These are phyloP conservation scores for pig (Sus scrofa) DNA, from an alignment of 2,113 vertebrate species.

Conservation along the genomic window T2T-Sscrofa CM000829.6:54735501-54736000, in stretches of 20 bases:
- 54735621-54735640: neutral
- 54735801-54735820: neutral
- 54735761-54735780: neutral
- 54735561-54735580: neutral
- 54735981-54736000: neutral
- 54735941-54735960: neutral
- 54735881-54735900: neutral
- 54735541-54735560: neutral
- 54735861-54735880: neutral
- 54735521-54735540: neutral
- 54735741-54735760: neutral
- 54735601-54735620: neutral
- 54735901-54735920: neutral
- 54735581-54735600: neutral
- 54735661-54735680: neutral
- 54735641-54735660: neutral
- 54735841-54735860: neutral
- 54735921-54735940: neutral
- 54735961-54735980: neutral
- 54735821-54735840: neutral
- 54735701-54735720: neutral
- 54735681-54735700: neutral
- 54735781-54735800: neutral
- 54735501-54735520: neutral
- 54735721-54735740: neutral